Percentiles rank a stretch among this genome's conserved stretches.
phyloP scores from a whole-genome alignment of 1,140 invertebrate genomes.

The Scylla paramamosain region DNA sequence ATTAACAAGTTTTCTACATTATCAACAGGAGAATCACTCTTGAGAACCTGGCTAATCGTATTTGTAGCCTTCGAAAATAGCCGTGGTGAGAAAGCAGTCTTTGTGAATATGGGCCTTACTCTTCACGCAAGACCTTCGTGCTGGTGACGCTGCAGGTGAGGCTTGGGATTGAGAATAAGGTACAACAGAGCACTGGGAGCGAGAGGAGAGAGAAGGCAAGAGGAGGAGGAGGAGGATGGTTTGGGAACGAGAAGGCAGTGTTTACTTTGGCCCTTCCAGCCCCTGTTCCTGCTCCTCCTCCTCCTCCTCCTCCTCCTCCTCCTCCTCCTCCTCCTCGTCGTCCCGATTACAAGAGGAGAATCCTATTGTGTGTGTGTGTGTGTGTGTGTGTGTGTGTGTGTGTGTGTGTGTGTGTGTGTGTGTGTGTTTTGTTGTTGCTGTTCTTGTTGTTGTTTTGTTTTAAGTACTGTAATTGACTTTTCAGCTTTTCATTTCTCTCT shows the following conservation, averaged over 20 bases:
- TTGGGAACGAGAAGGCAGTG: background rate
- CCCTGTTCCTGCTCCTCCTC: background rate
- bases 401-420: slow-evolving; percentile 3
- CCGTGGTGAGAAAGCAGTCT: too few species aligned
- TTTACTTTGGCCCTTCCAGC: background rate
- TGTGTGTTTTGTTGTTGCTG: too few species aligned
- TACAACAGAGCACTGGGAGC: too few species aligned
- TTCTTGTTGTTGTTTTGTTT: background rate
- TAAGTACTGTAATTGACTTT: background rate
- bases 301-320: background rate
- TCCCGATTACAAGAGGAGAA: background rate
- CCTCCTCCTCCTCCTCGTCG: background rate
- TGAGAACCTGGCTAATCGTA: too few species aligned
- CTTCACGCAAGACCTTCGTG: background rate
- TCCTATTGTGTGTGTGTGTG: background rate
- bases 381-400: slow-evolving; percentile 13
- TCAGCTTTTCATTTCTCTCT: background rate
- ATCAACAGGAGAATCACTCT: too few species aligned
- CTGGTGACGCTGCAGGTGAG: too few species aligned
- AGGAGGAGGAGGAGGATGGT: background rate
- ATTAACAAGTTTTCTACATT: too few species aligned
- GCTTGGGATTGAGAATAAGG: too few species aligned
- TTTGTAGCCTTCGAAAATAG: too few species aligned
- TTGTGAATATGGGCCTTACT: too few species aligned
- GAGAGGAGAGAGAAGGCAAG: too few species aligned